Evolutionary conservation across 2,113 vertebrate genomes (phyloP), one percentile per base, ranked within the genome.

Genomic region (Macquaria ambigua): DNA sequence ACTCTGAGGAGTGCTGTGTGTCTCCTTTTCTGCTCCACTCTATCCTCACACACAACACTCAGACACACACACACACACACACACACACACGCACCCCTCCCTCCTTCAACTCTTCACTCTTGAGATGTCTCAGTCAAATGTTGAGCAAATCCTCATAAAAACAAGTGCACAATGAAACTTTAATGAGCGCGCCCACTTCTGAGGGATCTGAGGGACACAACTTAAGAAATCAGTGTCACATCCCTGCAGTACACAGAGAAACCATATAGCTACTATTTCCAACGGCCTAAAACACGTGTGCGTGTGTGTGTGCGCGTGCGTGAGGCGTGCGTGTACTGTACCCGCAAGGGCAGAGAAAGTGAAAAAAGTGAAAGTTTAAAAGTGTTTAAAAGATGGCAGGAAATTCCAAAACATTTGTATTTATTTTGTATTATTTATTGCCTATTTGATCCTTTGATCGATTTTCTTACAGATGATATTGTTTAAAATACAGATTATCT

Each of bases 111-210:
- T 86, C 74, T 78, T 91, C 92, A 93, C 93, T 94, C 93, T 91
- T 11, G 93, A 94, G 94, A 95, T 86, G 90, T 89, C 90, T 94
- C 83, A 90, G 93, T 94, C 90, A 90, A 89, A 93, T 75, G 87
- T 89, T 86, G 86, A 89, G 85, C 88, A 91, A 91, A 88, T 87
- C 75, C 81, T 77, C 66, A 41, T 82, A 85, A 89, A 95, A 93
- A 90, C 87, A 93, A 93, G 89, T 64, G 73, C 75, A 86, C 81
- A 89, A 90, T 93, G 81, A 94, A 94, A 94, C 82, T 94, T 95
- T 95, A 93, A 94, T 93, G 90, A 93, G 89, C 83, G 69, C 18
- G 63, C 76, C 79, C 77, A 87, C 88, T 81, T 89, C 90, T 88
- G 88, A 86, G 46, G 90, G 76, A 90, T 90, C 76, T 84, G 74